phyloP scores from a whole-genome alignment of 2,888 invertebrate species.

The Didymodactylos carnosus region DNA sequence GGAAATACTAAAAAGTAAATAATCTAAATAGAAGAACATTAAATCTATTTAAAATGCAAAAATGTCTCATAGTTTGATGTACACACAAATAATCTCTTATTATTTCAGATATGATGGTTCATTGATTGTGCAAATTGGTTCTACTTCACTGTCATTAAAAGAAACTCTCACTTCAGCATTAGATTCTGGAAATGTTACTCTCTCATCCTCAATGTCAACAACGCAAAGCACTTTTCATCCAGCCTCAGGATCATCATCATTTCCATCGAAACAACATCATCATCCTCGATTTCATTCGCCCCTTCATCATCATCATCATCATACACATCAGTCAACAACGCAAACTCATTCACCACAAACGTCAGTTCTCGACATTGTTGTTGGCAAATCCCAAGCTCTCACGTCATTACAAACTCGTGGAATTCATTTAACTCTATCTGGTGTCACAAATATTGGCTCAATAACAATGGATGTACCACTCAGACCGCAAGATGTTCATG shows the following conservation, averaged over 20 bases:
- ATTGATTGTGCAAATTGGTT: not conserved
- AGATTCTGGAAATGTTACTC: too few relatives aligned
- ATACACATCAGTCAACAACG: too few relatives aligned
- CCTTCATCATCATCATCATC: too few relatives aligned
- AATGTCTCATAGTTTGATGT: too few relatives aligned
- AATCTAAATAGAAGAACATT: too few relatives aligned
- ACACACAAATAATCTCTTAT: not conserved
- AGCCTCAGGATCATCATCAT: too few relatives aligned
- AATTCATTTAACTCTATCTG: conserved; percentile 46
- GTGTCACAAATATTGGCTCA: conserved; percentile 62
- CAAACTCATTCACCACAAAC: too few relatives aligned
- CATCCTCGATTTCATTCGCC: not conserved
- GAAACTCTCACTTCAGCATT: not conserved
- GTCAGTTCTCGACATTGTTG: not conserved
- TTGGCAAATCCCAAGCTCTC: not conserved
- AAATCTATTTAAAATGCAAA: too few relatives aligned
- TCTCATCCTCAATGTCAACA: too few relatives aligned
- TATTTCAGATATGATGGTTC: not conserved
- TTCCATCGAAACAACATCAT: not conserved
- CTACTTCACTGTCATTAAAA: not conserved
- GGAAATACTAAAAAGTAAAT: conserved; percentile 41
- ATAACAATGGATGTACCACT: conserved; percentile 87
- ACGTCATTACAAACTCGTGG: not conserved
- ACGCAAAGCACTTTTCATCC: too few relatives aligned
- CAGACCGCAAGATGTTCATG: conserved; percentile 88